Conservation (phyloP, 2,888 invertebrate genomes). For the Heliconius hortense region DNA sequence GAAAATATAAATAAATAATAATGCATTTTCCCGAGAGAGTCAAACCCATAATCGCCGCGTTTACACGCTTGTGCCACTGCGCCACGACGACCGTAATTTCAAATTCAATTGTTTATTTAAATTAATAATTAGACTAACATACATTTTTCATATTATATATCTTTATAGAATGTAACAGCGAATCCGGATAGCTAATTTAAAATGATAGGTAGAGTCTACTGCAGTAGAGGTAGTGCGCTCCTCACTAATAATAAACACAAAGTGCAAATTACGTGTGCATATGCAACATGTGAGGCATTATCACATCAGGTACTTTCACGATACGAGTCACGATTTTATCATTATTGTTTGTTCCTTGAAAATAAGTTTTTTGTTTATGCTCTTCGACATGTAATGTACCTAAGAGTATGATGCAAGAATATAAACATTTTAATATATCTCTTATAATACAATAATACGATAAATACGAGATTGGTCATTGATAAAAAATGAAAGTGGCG, state of each 20-base stretch:
- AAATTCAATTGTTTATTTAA: background rate
- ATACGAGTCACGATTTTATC: conserved; percentile 39
- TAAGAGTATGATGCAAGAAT: background rate
- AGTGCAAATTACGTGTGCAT: conserved; percentile 22
- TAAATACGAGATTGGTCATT: background rate
- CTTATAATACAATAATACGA: background rate
- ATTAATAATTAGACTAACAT: too few relatives aligned
- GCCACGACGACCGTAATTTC: background rate
- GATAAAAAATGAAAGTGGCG: background rate
- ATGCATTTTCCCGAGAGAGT: too few relatives aligned
- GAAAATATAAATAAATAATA: too few relatives aligned
- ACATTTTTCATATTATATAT: too few relatives aligned
- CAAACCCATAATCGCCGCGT: background rate
- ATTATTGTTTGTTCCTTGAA: conserved; percentile 39
- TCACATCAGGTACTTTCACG: conserved; percentile 41
- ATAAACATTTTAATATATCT: background rate
- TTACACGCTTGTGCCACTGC: background rate
- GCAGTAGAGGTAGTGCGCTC: background rate
- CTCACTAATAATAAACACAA: conserved; percentile 19
- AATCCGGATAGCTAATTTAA: background rate
- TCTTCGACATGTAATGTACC: background rate
- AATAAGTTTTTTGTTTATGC: conserved; percentile 26
- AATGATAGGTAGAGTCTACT: background rate
- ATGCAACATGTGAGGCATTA: conserved; percentile 34
- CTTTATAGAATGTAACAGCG: background rate